Percentiles rank a stretch among this genome's conserved stretches.
Conservation (phyloP, 1,140 invertebrate species). For the Habropoda laboriosa region DNA sequence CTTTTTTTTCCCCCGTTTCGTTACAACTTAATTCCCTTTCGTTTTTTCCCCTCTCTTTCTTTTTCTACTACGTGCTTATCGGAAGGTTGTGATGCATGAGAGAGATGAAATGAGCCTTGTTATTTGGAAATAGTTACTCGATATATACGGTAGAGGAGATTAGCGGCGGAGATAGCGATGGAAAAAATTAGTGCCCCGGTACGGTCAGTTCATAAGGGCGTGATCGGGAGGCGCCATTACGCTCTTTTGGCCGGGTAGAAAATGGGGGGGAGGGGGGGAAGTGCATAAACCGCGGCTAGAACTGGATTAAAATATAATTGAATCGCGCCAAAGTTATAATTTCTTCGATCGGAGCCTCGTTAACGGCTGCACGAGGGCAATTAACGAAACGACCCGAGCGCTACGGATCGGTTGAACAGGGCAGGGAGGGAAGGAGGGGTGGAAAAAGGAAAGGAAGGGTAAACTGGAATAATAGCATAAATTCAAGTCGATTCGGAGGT, state of each 20-base stretch:
- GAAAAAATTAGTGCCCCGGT: background rate
- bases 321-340: slow-evolving; percentile 38
- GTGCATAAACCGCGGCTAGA: background rate
- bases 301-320: slow-evolving; percentile 18
- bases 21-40: background rate
- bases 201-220: background rate
- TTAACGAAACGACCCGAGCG: background rate
- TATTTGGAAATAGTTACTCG: background rate
- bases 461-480: background rate
- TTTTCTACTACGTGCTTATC: background rate
- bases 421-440: background rate
- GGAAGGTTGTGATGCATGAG: background rate
- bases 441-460: no score
- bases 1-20: background rate
- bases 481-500: background rate
- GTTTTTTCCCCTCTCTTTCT: background rate
- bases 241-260: no score
- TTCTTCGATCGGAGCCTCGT: slow-evolving; percentile 18
- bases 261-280: no score
- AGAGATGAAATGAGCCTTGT: background rate
- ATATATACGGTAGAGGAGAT: background rate
- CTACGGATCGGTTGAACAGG: background rate
- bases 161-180: background rate
- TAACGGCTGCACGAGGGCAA: background rate
- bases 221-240: background rate